Evolutionary conservation across 2,888 invertebrate species (phyloP).

Genomic region (Phytoseiulus persimilis): DNA sequence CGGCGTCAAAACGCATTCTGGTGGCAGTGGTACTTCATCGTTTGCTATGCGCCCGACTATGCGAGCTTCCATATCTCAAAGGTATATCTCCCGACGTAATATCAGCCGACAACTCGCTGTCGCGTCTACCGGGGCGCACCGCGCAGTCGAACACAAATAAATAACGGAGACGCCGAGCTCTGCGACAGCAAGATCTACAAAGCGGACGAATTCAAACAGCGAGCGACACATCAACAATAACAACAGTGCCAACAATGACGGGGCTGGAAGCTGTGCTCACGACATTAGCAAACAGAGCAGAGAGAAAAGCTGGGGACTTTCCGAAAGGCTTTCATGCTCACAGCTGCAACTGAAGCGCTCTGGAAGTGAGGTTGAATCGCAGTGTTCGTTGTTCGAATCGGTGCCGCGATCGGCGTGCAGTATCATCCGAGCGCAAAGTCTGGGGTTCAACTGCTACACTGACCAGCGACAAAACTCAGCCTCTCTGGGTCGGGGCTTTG

Average conservation of each 20-base stretch:
- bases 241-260: slow-evolving; percentile 5
- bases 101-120: slow-evolving; percentile 5
- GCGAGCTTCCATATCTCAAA: background rate
- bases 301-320: background rate
- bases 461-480: no score
- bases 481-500: no score
- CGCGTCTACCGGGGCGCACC: background rate
- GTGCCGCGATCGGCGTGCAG: background rate
- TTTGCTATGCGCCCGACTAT: background rate
- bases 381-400: background rate
- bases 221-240: background rate
- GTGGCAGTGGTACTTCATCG: background rate
- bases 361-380: background rate
- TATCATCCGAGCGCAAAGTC: no score
- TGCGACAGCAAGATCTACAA: background rate
- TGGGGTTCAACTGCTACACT: no score
- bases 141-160: background rate
- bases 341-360: background rate
- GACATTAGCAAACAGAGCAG: background rate
- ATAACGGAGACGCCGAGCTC: background rate
- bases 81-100: background rate
- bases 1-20: background rate
- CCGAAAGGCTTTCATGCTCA: background rate
- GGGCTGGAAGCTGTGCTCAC: background rate
- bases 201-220: background rate